Evolutionary conservation across 2,888 invertebrate species (phyloP).

Genomic region (Antitype chi): DNA sequence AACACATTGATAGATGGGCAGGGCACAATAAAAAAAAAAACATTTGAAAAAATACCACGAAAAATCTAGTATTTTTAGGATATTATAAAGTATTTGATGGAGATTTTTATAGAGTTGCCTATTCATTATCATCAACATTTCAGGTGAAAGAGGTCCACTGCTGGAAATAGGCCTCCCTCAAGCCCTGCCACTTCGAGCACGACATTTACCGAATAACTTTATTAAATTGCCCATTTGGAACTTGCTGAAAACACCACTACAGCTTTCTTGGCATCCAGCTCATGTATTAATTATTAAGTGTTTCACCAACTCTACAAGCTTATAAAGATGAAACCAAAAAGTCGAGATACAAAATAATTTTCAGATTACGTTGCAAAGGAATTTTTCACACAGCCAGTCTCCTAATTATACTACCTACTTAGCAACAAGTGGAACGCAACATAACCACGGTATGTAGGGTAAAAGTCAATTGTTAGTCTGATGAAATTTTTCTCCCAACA

Average conservation of each 20-base stretch:
- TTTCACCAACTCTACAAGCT: not conserved
- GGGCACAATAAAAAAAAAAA: not conserved
- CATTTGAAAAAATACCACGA: not conserved
- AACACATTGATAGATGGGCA: not conserved
- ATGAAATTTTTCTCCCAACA: slow-evolving; percentile 69
- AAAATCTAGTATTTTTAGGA: not conserved
- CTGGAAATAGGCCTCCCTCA: too few species aligned
- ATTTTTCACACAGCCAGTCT: slow-evolving; percentile 41
- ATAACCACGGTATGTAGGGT: slow-evolving; percentile 54
- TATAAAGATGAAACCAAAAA: not conserved
- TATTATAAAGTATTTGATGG: not conserved
- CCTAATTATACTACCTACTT: slow-evolving; percentile 42
- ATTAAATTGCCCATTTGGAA: not conserved
- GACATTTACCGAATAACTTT: too few species aligned
- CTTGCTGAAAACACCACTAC: not conserved
- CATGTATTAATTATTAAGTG: not conserved
- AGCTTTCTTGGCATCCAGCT: not conserved
- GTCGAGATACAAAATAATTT: slow-evolving; percentile 9
- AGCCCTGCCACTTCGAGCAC: too few species aligned
- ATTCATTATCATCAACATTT: too few species aligned
- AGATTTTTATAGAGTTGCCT: not conserved
- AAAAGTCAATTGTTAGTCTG: slow-evolving; percentile 61
- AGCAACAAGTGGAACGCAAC: slow-evolving; percentile 37
- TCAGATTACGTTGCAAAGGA: slow-evolving; percentile 33
- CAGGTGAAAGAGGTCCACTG: too few species aligned